A percentile compares a stretch with the other conserved stretches of the same genome.
phyloP scores from a whole-genome alignment of 2,113 vertebrate species.

The Tupaia tana region DNA sequence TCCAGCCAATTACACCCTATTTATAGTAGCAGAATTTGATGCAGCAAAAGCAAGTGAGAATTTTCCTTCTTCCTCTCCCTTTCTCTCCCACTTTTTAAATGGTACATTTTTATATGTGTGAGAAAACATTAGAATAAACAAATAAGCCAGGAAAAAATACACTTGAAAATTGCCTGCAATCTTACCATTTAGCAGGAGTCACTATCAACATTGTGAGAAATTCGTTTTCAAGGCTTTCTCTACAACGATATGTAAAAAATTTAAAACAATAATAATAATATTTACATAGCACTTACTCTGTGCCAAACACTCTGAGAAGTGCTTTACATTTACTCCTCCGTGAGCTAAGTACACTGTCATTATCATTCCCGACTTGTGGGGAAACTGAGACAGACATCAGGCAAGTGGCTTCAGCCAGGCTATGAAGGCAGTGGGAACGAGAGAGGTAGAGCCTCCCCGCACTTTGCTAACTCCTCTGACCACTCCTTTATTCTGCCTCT shows the following conservation, averaged over 20 bases:
- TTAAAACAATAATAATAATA: constrained; percentile 11
- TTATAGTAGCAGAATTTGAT: constrained; percentile 1
- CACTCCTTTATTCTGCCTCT: neutral
- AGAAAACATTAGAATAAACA: constrained; percentile 68
- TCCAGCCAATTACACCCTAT: constrained; percentile 20
- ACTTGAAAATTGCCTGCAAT: constrained; percentile 30
- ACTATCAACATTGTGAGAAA: constrained; percentile 17
- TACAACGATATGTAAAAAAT: constrained; percentile 31
- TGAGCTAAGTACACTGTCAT: neutral
- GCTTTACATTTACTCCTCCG: neutral
- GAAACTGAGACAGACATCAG: neutral
- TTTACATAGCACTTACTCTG: neutral
- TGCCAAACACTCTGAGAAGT: neutral
- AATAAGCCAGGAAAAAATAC: constrained; percentile 18
- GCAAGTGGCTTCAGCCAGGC: neutral
- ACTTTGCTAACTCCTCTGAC: neutral
- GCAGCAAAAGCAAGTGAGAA: neutral
- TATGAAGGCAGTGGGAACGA: neutral
- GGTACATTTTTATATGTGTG: constrained; percentile 29
- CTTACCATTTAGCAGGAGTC: constrained; percentile 60
- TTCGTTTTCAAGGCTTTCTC: constrained; percentile 1
- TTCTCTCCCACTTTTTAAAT: neutral
- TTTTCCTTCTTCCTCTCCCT: neutral
- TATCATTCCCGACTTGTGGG: neutral
- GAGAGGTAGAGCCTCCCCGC: neutral